Evolutionary conservation across 2,797 vertebrate genomes (phyloP), one percentile per base, ranked within the genome.

Genomic region (Chromobotia macracanthus): DNA sequence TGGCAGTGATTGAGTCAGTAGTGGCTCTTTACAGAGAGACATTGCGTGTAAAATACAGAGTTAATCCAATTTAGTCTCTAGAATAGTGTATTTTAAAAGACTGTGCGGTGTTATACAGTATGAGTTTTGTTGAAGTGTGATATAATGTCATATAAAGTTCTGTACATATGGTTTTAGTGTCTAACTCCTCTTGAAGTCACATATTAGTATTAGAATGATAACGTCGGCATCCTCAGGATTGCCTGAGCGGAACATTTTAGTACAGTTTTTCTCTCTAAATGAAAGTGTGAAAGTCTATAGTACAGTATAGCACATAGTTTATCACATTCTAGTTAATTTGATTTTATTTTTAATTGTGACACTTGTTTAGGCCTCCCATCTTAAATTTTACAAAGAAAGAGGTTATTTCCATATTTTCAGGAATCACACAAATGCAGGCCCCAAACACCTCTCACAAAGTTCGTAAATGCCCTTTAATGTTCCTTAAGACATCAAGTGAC

Each of bases 401-500:
- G 69, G 69, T 80, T 31, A 44, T 74, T 31, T 44, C 10, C 23
- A 51, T 69, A 38, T 68, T 67, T 75, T 28, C 61, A 60, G 38
- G 51, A 23, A 18, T 70, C 21, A 73, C 63, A 46, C 12, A 28
- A 19, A 58, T 19, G 35, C 50, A 23, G 44, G 61, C 75, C 72
- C 55, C 60, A 35, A 68, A 58, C 61, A 81, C 51, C 56, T 51
- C 58, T 50, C 10, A 72, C 70, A 77, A 65, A 74, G 63, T 77
- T 58, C 50, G 11, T 60, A 48, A 72, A 15, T 65, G 44, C 0
- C 72, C 65, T 80, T 76, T 64, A 87, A 88, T 90, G 89, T 89
- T 91, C 86, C 87, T 69, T 75, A 88, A 89, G 84, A 89, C 89
- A 86, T 83, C 74, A 72, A 44, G 85, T 91, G 87, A 93, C 91